Evolutionary conservation across 2,113 vertebrate species (phyloP), one percentile per base, ranked within the genome.

Genomic region (Spea bombifrons): DNA sequence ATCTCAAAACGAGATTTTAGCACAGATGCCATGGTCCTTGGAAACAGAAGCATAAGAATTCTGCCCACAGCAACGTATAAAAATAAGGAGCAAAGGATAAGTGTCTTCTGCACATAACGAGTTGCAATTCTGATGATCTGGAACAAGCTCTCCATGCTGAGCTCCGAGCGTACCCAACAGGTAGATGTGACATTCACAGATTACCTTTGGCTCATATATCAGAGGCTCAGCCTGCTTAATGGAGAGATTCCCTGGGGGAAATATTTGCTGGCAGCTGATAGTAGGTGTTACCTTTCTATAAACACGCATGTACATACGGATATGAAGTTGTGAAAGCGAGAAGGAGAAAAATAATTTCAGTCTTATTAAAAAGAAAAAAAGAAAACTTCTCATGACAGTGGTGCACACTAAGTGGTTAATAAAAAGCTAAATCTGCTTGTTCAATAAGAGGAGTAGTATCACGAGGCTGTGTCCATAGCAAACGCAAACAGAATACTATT

Each of bases 31-130:
- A 88, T 95, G 17, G 91, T 73, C 0, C 63, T 73, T 4, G 95
- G 96, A 17, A 91, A 94, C 7, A 96, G 65, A 0, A 83, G 16
- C 73, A 91, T 82, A 46, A 94, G 9, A 0, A 89, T 81, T 74
- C 82, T 90, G n/a, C 93, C 0, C 16, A 65, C 0, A 2, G 5
- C 52, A 1, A 89, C 88, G 0, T 82, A 83, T 0, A 82, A 0
- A 0, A 69, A 67, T 12, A 79, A 43, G 17, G 52, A 72, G 48
- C 63, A 79, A 9, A 79, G 53, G n/a, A 79, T 73, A 5, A 79
- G n/a, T 6, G 44, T 6, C 50, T 79, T 79, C 63, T 79, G 77
- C 71, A 59, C 63, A 44, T 16, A 79, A 0, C 61, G 59, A 46
- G 0, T 6, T 3, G 16, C 53, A 3, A 7, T 12, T 9, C 17